Evolutionary conservation across 2,888 invertebrate species (phyloP), one percentile per base, ranked within the genome.

Genomic region (Clanis bilineata): DNA sequence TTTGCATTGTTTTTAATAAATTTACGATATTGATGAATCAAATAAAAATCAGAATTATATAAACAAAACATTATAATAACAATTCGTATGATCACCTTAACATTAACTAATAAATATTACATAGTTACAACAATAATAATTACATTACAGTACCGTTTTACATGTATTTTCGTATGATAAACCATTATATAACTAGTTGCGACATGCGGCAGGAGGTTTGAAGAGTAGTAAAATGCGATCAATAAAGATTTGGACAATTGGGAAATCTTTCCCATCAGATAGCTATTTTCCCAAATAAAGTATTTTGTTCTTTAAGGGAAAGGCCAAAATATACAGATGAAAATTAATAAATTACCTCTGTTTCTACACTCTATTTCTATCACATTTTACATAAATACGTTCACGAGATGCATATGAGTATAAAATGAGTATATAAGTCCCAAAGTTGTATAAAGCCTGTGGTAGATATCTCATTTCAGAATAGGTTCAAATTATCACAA

Each of bases 11-110:
- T n/a, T n/a, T n/a, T n/a, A n/a, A n/a, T n/a, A n/a, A n/a, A n/a
- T n/a, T n/a, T n/a, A n/a, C n/a, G n/a, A n/a, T n/a, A n/a, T n/a
- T n/a, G n/a, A n/a, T n/a, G n/a, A n/a, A n/a, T n/a, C n/a, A n/a
- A 72, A 67, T 68, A 62, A 69, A 68, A 66, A 62, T 57, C 59
- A 25, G 6, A 4, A 61, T 44, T 61, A 63, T 66, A 44, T 61
- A 62, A 73, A 72, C 72, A 71, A 79, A 78, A 74, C 72, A 73
- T 74, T 78, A 73, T 79, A 76, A 69, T 79, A 79, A 79, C 79
- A 79, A 68, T 77, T 71, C 68, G 59, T 70, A 69, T 68, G 55
- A 55, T 61, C 55, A 61, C 56, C 62, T 61, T 57, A 59, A 44
- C 51, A 32, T 56, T 54, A 41, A 18, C 57, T 58, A 56, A 62